phyloP scores from a whole-genome alignment of 2,113 vertebrate genomes.

The Acanthochromis polyacanthus region DNA sequence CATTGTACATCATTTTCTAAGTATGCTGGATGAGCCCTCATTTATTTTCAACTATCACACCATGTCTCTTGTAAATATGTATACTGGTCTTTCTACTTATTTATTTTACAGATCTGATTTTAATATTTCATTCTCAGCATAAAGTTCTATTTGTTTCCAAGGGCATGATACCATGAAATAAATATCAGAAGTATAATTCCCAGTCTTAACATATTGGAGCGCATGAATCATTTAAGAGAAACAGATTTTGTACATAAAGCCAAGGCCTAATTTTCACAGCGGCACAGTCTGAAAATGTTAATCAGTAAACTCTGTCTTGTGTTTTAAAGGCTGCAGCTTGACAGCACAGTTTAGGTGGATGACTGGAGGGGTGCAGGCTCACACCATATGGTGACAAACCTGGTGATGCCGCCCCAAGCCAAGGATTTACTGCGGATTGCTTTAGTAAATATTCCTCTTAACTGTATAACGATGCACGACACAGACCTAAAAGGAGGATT shows the following conservation, averaged over 20 bases:
- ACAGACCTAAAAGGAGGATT: conserved; percentile 63
- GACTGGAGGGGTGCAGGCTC: conserved; percentile 71
- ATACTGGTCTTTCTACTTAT: conserved; percentile 86
- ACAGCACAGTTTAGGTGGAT: conserved; percentile 75
- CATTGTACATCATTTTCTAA: conserved; percentile 85
- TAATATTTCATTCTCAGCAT: conserved; percentile 86
- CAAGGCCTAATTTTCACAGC: conserved; percentile 76
- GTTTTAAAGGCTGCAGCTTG: conserved; percentile 65
- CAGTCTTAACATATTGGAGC: conserved; percentile 78
- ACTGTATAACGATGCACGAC: conserved; percentile 62
- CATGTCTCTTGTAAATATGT: conserved; percentile 87
- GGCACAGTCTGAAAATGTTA: conserved; percentile 70
- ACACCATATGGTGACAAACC: conserved; percentile 79
- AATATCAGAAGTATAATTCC: conserved; percentile 83
- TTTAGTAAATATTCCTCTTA: conserved; percentile 80
- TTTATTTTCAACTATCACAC: conserved; percentile 86
- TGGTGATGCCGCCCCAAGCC: conserved; percentile 70
- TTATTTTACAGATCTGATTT: conserved; percentile 86
- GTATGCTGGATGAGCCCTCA: conserved; percentile 82
- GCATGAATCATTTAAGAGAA: conserved; percentile 81
- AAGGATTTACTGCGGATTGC: conserved; percentile 76
- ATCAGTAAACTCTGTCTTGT: conserved; percentile 65
- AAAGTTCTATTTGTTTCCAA: conserved; percentile 85
- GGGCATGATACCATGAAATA: conserved; percentile 82
- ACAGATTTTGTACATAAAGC: conserved; percentile 81